Conservation (phyloP, 1,140 invertebrate genomes). For the Drosophila setifemur region DNA sequence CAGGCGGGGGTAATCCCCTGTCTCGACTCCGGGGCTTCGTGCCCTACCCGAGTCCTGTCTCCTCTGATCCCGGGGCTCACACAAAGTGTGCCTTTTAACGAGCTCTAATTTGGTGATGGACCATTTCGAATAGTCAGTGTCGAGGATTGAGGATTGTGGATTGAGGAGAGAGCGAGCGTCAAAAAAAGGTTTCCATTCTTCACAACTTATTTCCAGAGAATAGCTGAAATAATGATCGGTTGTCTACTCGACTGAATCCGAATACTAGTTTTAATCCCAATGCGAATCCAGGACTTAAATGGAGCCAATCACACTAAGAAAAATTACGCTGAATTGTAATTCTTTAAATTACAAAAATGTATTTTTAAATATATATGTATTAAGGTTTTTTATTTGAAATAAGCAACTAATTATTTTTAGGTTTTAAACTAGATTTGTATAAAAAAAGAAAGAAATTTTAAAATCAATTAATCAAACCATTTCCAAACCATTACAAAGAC, state of each 20-base stretch:
- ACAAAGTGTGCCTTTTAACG: conserved; percentile 78
- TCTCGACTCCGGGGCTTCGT: conserved; percentile 22
- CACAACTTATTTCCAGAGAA: conserved; percentile 59
- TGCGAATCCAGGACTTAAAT: conserved; percentile 38
- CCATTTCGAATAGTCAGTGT: conserved; percentile 49
- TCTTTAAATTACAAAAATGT: too few species aligned
- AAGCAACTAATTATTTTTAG: too few species aligned
- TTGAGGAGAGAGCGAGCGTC: conserved; percentile 2
- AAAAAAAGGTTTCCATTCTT: conserved; percentile 52
- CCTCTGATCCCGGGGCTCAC: conserved; percentile 25
- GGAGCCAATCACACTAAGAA: conserved; percentile 15
- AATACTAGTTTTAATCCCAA: conserved; percentile 20
- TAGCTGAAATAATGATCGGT: conserved; percentile 58
- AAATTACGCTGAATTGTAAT: not conserved
- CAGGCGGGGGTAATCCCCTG: conserved; percentile 49
- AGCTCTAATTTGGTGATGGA: conserved; percentile 75
- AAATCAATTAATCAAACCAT: too few species aligned
- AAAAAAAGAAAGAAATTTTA: too few species aligned
- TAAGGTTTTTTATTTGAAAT: too few species aligned
- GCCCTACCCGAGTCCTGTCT: conserved; percentile 9
- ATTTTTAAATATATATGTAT: too few species aligned
- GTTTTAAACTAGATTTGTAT: too few species aligned
- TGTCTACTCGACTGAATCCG: conserved; percentile 51
- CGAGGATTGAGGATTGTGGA: not conserved
- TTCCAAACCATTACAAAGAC: not conserved